These are phyloP conservation scores for Mola mola DNA, from an alignment of 2,113 vertebrate species.

Conservation along the genomic window DNA sequence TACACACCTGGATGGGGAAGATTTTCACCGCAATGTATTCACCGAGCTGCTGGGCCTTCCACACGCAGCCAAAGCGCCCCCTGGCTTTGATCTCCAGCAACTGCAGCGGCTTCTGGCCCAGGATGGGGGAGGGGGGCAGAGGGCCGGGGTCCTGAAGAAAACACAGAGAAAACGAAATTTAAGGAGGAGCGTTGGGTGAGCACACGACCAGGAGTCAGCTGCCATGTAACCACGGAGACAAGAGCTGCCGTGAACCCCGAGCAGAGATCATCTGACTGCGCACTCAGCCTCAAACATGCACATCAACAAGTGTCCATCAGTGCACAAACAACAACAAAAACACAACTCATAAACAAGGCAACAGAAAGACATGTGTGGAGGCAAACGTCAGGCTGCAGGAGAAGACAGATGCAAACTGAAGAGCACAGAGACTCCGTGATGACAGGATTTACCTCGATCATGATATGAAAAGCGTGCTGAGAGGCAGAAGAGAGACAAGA, in stretches of 20 bases:
- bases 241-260: too few species aligned
- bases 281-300: slow-evolving; percentile 26
- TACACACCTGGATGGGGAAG: slow-evolving; percentile 90
- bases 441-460: slow-evolving; percentile 92
- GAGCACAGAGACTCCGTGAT: neutral
- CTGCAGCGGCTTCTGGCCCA: slow-evolving; percentile 92
- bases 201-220: too few species aligned
- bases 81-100: slow-evolving; percentile 92
- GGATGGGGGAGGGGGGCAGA: slow-evolving; percentile 87
- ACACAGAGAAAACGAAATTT: neutral
- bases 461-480: slow-evolving; percentile 98
- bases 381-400: neutral
- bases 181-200: too few species aligned
- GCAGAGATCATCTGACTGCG: too few species aligned
- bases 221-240: too few species aligned
- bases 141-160: slow-evolving; percentile 86
- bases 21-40: slow-evolving; percentile 93
- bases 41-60: slow-evolving; percentile 93
- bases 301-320: slow-evolving; percentile 37
- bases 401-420: slow-evolving; percentile 1
- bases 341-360: slow-evolving; percentile 7
- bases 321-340: slow-evolving; percentile 38
- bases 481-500: slow-evolving; percentile 83
- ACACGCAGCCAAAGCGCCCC: slow-evolving; percentile 93
- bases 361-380: neutral